phyloP scores from a whole-genome alignment of 2,888 invertebrate species.

The Argyra leucocephala region DNA sequence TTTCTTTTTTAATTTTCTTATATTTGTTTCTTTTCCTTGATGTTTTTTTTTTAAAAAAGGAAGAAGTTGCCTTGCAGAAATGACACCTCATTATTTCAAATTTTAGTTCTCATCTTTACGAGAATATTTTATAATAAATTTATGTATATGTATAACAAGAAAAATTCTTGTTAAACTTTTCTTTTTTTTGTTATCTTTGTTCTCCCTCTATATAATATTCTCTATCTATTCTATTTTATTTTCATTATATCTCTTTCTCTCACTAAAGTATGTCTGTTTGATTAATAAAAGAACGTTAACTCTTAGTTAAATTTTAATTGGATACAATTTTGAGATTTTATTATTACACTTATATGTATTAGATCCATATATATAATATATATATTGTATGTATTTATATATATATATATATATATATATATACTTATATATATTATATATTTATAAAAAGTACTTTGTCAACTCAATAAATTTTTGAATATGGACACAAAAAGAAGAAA shows the following conservation, averaged over 20 bases:
- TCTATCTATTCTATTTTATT: neutral
- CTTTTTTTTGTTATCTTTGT: neutral
- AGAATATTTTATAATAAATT: neutral
- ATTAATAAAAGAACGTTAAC: slow-evolving; percentile 6
- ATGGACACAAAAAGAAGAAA: slow-evolving; percentile 4
- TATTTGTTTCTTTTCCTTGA: neutral
- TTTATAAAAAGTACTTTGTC: neutral
- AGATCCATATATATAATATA: neutral
- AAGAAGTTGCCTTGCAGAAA: slow-evolving; percentile 1
- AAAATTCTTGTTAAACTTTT: neutral
- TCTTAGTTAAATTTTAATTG: slow-evolving; percentile 4
- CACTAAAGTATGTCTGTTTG: neutral
- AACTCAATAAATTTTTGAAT: slow-evolving; percentile 4
- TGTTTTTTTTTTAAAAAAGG: neutral
- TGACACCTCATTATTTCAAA: neutral
- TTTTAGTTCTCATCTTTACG: neutral
- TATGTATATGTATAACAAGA: neutral
- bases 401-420: neutral
- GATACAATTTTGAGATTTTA: neutral
- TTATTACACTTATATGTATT: neutral
- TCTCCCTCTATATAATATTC: no score
- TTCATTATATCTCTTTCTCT: neutral
- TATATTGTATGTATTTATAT: neutral
- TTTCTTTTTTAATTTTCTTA: neutral
- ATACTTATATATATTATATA: neutral